Evolutionary conservation across 2,888 invertebrate species (phyloP), one percentile per base, ranked within the genome.

Genomic region (Helicoverpa assulta): DNA sequence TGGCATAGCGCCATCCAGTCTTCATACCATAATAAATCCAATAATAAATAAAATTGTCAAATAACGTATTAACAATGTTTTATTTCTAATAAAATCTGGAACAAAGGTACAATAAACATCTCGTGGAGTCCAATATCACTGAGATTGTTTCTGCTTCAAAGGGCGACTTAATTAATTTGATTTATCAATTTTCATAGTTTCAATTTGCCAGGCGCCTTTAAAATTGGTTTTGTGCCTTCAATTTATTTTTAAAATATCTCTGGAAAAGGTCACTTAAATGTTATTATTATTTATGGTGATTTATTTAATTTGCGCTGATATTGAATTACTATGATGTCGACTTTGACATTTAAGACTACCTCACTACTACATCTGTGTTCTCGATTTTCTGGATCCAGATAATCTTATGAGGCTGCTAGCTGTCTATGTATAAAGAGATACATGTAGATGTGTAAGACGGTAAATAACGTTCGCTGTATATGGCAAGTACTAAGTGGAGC

Each of bases 401-500:
- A 37, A 3, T 51, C 8, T 21, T 18, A 33, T 37, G 18, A 37
- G 6, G 14, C 19, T 40, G 29, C 18, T 50, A 21, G 10, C 10
- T 12, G 19, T 37, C 5, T n/a, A n/a, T n/a, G 5, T 47, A 16
- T 40, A 40, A 40, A 14, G 40, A 29, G 37, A 40, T 10, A 40
- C 40, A 40, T 57, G 12, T 29, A 21, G 29, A 29, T 21, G 33
- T 10, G 33, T 8, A 8, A 19, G 56, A 74, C 12, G 40, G 14
- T 73, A 81, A 75, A 74, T 69, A 80, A 76, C 65, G 68, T 65
- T 55, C 67, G 21, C 21, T 56, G 53, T 70, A 62, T 78, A 62
- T 60, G 71, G 68, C 58, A 51, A 59, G 66, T 59, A 70, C 70
- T 73, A 67, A 81, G 70, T 74, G 66, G 67, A 78, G 71, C 70